Evolutionary conservation across 2,888 invertebrate species (phyloP), one percentile per base, ranked within the genome.

Genomic region (Acrocyrtus sp.): DNA sequence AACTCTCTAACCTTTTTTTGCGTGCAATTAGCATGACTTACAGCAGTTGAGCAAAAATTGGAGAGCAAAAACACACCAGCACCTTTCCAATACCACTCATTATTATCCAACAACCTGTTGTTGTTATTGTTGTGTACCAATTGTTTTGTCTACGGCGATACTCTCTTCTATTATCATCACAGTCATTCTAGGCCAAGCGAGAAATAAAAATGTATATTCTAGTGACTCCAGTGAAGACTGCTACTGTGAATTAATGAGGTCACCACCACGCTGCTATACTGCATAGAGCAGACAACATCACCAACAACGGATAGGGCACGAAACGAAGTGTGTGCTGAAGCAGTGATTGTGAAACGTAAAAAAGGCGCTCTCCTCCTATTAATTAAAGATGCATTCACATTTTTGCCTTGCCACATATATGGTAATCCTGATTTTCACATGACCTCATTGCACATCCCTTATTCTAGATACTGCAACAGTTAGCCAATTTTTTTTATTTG

Each of bases 381-480:
- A 72, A 72, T 72, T 72, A 60, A 50, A 72, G 66, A 72, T 72
- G 72, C 72, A 72, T 66, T 66, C 72, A 72, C 60, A 66, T 72
- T 72, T 67, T 72, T 60, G 60, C 72, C 66, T 72, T 72, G 72
- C 72, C 72, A 65, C 72, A 72, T 72, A 72, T 72, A 72, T 72
- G 72, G 72, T 72, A 72, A 72, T 72, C 72, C 72, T 72, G 72
- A 72, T 60, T 72, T 72, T 72, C 72, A 72, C 72, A 72, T 72
- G 72, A 72, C 72, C 72, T 66, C 72, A 72, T 72, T 72, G 58
- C 72, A 72, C 66, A 72, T 66, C 72, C 72, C 72, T 66, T 66
- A 47, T 48, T 72, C 72, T 63, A 66, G 51, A 51, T 43, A 63
- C 48, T 70, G 61, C 47, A 53, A 27, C 51, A 6, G 21, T 3